phyloP scores from a whole-genome alignment of 2,888 invertebrate species.

The Xylophagus ater region DNA sequence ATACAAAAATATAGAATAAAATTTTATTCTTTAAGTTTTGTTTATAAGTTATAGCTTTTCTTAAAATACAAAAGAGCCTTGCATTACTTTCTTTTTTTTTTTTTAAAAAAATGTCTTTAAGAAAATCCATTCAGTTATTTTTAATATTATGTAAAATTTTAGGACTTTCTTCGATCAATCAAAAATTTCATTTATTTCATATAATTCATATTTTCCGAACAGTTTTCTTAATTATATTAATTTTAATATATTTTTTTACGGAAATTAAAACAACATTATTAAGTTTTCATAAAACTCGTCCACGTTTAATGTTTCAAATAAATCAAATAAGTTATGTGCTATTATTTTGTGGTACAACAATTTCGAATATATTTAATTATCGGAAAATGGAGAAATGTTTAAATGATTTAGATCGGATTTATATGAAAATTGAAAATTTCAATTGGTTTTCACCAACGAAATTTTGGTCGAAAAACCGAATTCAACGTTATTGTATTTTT shows the following conservation, averaged over 20 bases:
- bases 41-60: too few relatives aligned
- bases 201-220: not conserved
- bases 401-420: not conserved
- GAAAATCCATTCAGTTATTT: not conserved
- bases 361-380: not conserved
- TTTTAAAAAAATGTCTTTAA: conserved; percentile 1
- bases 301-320: conserved; percentile 1
- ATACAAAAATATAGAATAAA: too few relatives aligned
- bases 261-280: not conserved
- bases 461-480: conserved; percentile 1
- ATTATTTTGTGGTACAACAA: conserved; percentile 6
- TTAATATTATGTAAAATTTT: conserved; percentile 3
- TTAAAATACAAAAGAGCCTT: too few relatives aligned
- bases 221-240: not conserved
- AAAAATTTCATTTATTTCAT: not conserved
- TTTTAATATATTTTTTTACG: not conserved
- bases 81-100: too few relatives aligned
- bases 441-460: not conserved
- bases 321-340: conserved; percentile 4
- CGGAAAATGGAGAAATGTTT: not conserved
- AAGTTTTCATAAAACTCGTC: not conserved
- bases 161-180: not conserved
- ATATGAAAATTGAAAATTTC: not conserved
- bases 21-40: too few relatives aligned
- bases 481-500: not conserved